Conservation (phyloP, 2,797 vertebrate species). For the Hozukius guyotensis region DNA sequence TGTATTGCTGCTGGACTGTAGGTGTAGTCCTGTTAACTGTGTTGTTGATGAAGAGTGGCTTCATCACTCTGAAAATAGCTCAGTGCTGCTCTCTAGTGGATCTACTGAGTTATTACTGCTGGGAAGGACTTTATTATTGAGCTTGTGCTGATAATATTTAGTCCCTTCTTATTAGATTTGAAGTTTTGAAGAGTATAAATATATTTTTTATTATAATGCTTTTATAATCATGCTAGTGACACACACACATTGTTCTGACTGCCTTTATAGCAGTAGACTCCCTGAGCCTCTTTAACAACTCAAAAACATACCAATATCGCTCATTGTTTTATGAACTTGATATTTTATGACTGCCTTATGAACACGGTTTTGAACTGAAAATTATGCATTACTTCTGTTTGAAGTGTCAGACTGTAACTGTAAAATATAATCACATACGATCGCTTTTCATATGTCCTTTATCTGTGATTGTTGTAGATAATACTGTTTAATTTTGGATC, state of each 20-base stretch:
- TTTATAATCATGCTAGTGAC: not conserved
- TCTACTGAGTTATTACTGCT: constrained; percentile 8
- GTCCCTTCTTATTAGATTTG: not conserved
- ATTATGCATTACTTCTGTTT: not conserved
- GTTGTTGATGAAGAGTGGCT: not conserved
- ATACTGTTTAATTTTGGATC: not conserved
- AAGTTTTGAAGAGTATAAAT: not conserved
- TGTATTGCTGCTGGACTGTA: not conserved
- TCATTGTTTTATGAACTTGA: not conserved
- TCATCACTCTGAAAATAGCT: constrained; percentile 29
- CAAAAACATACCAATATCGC: not conserved
- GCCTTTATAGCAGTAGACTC: not conserved
- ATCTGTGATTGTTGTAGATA: not conserved
- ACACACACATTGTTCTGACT: not conserved
- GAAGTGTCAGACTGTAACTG: not conserved
- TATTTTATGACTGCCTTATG: not conserved
- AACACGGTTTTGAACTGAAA: not conserved
- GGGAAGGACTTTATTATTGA: not conserved
- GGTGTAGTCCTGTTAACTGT: not conserved
- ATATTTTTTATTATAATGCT: not conserved
- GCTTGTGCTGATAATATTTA: not conserved
- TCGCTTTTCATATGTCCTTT: not conserved
- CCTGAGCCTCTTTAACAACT: not conserved
- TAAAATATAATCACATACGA: not conserved
- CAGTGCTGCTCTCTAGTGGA: constrained; percentile 72